These are phyloP conservation scores for Pandemis corylana DNA, from an alignment of 2,888 invertebrate genomes.

Conservation along the genomic window DNA sequence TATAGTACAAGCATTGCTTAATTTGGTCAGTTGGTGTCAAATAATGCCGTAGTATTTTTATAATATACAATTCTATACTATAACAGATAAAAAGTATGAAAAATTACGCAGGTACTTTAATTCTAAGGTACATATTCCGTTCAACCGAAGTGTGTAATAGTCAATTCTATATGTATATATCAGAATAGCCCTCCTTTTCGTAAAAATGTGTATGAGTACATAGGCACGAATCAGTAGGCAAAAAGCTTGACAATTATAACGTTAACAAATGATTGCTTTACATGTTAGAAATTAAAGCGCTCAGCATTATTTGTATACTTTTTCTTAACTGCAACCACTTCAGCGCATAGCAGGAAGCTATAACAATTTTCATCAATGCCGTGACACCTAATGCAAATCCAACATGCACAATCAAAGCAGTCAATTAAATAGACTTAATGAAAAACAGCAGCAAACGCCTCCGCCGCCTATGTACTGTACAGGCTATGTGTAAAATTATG, in stretches of 20 bases:
- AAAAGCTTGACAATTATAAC: neutral
- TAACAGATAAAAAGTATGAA: no score
- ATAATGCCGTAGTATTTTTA: no score
- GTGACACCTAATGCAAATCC: slow-evolving; percentile 41
- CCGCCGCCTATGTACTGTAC: slow-evolving; percentile 59
- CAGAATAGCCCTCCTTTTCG: no score
- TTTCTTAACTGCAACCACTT: slow-evolving; percentile 23
- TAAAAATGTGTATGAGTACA: no score
- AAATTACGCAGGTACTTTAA: no score
- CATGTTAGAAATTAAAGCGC: slow-evolving; percentile 15
- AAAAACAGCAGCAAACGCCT: slow-evolving; percentile 57
- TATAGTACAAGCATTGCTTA: no score
- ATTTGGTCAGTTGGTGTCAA: no score
- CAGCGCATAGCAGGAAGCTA: slow-evolving; percentile 8
- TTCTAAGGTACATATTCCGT: no score
- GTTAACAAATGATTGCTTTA: slow-evolving; percentile 31
- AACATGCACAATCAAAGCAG: slow-evolving; percentile 44
- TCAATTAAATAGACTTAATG: slow-evolving; percentile 61
- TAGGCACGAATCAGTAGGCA: neutral
- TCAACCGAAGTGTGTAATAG: no score
- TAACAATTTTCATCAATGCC: slow-evolving; percentile 35
- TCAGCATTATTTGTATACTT: slow-evolving; percentile 9
- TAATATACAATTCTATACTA: no score
- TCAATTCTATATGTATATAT: no score
- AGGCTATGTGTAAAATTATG: slow-evolving; percentile 44